Evolutionary conservation across 2,113 vertebrate genomes (phyloP).

Genomic region (Echinops telfairi): DNA sequence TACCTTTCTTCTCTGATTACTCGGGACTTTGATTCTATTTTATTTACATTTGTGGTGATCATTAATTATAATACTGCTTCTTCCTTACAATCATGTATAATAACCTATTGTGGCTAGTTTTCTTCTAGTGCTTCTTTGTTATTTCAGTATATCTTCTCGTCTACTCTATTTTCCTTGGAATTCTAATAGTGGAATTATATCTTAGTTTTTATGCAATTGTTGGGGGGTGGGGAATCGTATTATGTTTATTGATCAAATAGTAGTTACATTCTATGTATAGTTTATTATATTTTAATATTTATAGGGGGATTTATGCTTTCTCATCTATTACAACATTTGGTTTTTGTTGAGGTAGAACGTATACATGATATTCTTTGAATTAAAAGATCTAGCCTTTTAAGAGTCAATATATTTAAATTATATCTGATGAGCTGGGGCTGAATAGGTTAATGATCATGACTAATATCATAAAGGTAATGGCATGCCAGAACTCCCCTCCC

Average conservation of each 20-base stretch:
- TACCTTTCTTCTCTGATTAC: background rate
- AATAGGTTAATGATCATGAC: background rate
- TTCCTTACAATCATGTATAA: background rate
- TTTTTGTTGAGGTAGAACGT: background rate
- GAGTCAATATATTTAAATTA: slow-evolving; percentile 11
- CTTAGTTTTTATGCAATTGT: background rate
- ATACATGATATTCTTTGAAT: background rate
- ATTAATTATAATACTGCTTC: background rate
- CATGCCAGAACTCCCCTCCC: background rate
- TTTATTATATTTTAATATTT: background rate
- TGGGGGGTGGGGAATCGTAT: background rate
- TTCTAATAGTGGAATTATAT: background rate
- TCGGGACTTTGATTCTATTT: background rate
- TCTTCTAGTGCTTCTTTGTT: slow-evolving; percentile 22
- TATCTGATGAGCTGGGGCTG: background rate
- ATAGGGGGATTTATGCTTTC: background rate
- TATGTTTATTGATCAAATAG: background rate
- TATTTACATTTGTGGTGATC: background rate
- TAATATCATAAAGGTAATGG: background rate
- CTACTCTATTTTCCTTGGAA: background rate
- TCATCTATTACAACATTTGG: background rate
- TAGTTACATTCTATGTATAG: background rate
- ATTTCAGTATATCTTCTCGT: background rate
- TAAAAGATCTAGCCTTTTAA: background rate
- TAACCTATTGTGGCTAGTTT: background rate